Conservation (phyloP, 2,888 invertebrate genomes). For the Rotaria sp. region DNA sequence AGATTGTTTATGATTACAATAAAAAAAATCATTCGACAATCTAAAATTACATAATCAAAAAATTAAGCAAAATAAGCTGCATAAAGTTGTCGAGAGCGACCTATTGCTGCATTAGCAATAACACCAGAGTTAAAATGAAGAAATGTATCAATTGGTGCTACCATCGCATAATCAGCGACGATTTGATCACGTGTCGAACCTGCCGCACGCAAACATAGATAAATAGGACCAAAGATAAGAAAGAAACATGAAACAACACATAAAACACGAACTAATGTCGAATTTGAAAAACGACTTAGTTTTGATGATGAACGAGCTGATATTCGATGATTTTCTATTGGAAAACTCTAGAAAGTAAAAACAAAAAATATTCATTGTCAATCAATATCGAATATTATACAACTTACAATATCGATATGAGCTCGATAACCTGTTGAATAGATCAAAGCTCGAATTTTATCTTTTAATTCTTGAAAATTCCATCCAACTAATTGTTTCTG, state of each 20-base stretch:
- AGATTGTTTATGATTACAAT: too few species aligned
- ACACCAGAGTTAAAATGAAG: neutral
- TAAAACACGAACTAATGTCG: neutral
- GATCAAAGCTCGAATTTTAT: neutral
- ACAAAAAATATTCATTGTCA: neutral
- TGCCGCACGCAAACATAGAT: neutral
- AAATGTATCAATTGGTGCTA: neutral
- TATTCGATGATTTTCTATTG: neutral
- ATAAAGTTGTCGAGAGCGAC: neutral
- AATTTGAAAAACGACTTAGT: neutral
- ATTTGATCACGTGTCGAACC: neutral
- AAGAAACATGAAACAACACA: slow-evolving; percentile 2
- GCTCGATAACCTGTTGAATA: neutral
- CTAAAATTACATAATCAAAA: neutral
- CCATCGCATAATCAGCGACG: neutral
- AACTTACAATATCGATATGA: neutral
- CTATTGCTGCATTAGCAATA: neutral
- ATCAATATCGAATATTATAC: neutral
- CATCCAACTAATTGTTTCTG: slow-evolving; percentile 7
- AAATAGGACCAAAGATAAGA: neutral
- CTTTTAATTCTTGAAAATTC: neutral
- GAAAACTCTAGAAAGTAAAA: neutral
- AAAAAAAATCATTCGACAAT: too few species aligned
- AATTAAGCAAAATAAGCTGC: neutral
- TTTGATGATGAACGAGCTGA: neutral